phyloP scores from a whole-genome alignment of 2,113 vertebrate genomes.

The Natator depressus region DNA sequence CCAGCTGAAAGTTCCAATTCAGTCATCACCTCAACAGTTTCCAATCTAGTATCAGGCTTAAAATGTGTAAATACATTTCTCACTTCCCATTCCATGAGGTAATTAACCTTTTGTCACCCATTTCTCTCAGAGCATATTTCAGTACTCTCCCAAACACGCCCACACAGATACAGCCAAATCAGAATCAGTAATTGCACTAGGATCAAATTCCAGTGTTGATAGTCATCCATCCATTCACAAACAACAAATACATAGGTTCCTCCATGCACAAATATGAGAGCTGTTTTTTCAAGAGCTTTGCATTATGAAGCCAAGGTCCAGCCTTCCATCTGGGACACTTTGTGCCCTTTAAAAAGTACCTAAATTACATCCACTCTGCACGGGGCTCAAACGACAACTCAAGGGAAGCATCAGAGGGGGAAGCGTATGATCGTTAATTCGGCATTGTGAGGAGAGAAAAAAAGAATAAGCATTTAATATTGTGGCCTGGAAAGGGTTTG shows the following conservation, averaged over 20 bases:
- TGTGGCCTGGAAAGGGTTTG: slow-evolving; percentile 54
- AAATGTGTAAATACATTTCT: neutral
- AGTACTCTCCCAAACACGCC: neutral
- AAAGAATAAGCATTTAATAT: slow-evolving; percentile 48
- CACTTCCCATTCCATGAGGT: neutral
- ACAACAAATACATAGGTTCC: neutral
- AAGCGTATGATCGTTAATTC: slow-evolving; percentile 40
- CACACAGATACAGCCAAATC: accelerated
- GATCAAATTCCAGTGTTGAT: neutral
- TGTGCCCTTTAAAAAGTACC: slow-evolving; percentile 34
- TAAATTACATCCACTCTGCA: slow-evolving; percentile 28
- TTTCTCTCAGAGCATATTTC: neutral
- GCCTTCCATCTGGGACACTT: neutral
- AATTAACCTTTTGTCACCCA: neutral
- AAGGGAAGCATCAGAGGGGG: slow-evolving; percentile 46
- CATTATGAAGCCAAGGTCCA: slow-evolving; percentile 30
- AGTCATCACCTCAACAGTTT: slow-evolving; percentile 31
- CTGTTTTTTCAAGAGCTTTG: slow-evolving; percentile 15
- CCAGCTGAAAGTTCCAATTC: neutral
- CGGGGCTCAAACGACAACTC: slow-evolving; percentile 46
- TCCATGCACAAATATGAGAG: neutral
- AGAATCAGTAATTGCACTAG: neutral
- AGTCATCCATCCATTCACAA: neutral
- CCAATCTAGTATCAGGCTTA: neutral
- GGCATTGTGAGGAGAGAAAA: neutral